Evolutionary conservation across 2,113 vertebrate genomes (phyloP), one percentile per base, ranked within the genome.

Genomic region (Eptesicus fuscus): DNA sequence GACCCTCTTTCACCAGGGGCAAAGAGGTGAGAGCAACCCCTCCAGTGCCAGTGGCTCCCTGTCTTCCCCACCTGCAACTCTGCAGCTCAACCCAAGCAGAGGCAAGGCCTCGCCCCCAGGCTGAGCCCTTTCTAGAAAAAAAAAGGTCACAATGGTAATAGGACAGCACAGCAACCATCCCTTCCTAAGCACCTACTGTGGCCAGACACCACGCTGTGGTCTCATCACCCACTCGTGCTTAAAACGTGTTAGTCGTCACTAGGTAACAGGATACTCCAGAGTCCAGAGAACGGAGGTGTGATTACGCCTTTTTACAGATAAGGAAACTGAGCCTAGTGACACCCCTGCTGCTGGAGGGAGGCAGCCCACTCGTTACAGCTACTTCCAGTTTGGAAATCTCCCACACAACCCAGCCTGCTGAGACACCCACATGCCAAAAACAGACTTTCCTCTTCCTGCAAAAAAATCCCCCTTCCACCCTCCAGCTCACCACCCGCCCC

Each of bases 391-490:
- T 93, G 85, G 94, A 91, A 90, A 53, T 73, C 30, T 69, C 84
- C 87, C 85, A 61, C 87, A 93, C 22, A 89, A 7, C 35, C 70
- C 73, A 73, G 95, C 65, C 92, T 93, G 79, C 93, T 67, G 87
- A 91, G 61, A 82, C 82, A 73, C 59, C 7, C 1, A 90, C 76
- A 70, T 22, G 73, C 88, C 92, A 88, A 94, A 97, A 95, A 97
- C 85, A 90, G 79, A 90, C 85, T 95, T 84, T 87, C 95, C 90
- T 92, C 84, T 96, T 95, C 85, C 96, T 86, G 85, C 61, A 76
- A 59, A 94, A 71, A 91, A 85, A 95, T 80, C 65, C 59, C 85
- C 91, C 91, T 90, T 85, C 69, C 32, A 8, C 53, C 88, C 87
- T 92, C 95, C 87, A 67, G 87, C 61, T 77, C 67, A 83, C 16